Base-by-base conservation (phyloP, 1,140 invertebrate genomes). In the Lucilia sericata region DNA sequence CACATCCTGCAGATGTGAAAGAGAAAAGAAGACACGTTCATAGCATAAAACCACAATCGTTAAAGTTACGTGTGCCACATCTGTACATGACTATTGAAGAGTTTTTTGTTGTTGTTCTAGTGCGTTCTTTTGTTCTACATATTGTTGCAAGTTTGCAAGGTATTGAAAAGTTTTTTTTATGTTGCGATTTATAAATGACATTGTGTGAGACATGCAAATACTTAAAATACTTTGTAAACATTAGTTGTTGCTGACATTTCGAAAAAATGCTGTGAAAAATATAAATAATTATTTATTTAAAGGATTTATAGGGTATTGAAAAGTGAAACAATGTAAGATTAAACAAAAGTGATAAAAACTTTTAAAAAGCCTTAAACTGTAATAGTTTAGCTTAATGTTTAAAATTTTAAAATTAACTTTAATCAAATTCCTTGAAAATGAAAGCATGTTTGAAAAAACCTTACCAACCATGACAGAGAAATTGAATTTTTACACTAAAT, bases 51-150 rank as follows among this genome's bases (percentile, higher is more conserved):
- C 51, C 51, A 55, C 51, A 55, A 55, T 55, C 51, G 51, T 55
- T 55, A 55, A 42, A 55, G 51, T 55, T 55, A 55, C 51, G 51
- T 55, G 51, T 55, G 51, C 51, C 51, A 55, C 51, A 55, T 55
- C 51, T 55, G 51, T 55, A 55, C 51, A 55, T 55, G 51, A 55
- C 51, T 55, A 55, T 55, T 55, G 51, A 55, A 55, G 51, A 12
- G 3, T 55, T 55, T 42, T 10, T 42, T 42, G 42, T 42, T 42
- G 42, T 42, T 3, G 5, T 42, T 42, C 42, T 7, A 10, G 42
- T 42, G 25, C 25, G 25, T 42, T 42, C 7, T 42, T 42, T 42
- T 42, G 42, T 42, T 42, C 42, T 42, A 42, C 5, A 55, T 12
- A 10, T 12, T 17, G 12, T n/a, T 17, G 51, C 49, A 49, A 30